Conservation (phyloP, 64 coral and sea anemone genomes). For the Montipora sp. region DNA sequence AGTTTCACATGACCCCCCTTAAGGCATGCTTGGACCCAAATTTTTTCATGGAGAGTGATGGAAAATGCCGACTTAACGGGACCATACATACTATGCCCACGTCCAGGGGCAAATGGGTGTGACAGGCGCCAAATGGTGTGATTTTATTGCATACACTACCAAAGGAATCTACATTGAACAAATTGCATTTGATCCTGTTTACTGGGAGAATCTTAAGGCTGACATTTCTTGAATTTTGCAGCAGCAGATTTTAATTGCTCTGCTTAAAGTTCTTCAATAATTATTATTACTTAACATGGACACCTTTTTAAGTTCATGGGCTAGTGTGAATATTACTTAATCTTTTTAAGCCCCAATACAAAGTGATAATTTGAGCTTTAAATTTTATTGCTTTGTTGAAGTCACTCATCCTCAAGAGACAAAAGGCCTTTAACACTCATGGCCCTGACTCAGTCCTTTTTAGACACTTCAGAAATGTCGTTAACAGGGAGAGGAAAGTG, state of each 20-base stretch:
- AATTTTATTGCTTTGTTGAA: neutral
- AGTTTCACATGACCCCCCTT: too few species aligned
- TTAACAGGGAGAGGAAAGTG: constrained; percentile 55
- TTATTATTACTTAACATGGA: too few species aligned
- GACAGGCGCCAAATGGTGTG: neutral
- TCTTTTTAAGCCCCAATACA: too few species aligned
- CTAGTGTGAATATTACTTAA: too few species aligned
- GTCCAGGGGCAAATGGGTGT: neutral
- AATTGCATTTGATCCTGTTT: neutral
- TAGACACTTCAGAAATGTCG: constrained; percentile 55
- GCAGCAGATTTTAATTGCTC: too few species aligned
- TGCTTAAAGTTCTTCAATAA: too few species aligned
- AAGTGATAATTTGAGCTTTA: too few species aligned
- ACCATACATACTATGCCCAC: neutral
- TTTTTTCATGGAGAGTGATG: too few species aligned
- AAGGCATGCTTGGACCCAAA: too few species aligned
- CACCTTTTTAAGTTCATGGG: too few species aligned
- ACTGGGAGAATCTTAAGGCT: too few species aligned
- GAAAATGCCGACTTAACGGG: neutral
- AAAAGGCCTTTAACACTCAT: constrained; percentile 63
- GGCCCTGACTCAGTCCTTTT: constrained; percentile 32
- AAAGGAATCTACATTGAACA: neutral
- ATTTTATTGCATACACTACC: constrained; percentile 1
- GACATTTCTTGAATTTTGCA: too few species aligned
- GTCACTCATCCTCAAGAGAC: constrained; percentile 56